phyloP scores from a whole-genome alignment of 2,797 vertebrate species.

The Melanotaenia maccullochi region DNA sequence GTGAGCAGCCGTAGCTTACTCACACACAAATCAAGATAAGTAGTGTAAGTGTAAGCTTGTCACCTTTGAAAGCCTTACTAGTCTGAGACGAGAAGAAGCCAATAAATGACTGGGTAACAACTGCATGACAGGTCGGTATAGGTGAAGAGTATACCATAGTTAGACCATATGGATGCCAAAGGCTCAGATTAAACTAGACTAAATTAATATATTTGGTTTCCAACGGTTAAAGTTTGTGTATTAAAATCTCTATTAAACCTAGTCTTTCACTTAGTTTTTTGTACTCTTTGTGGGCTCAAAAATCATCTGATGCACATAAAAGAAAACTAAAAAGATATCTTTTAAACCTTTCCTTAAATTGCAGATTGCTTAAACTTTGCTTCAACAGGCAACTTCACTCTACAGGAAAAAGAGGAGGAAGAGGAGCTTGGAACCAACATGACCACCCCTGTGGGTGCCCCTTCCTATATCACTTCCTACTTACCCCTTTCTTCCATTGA shows the following conservation, averaged over 20 bases:
- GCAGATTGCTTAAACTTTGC: conserved; percentile 11
- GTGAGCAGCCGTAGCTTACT: too few relatives aligned
- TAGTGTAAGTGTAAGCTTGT: not conserved
- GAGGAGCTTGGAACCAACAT: conserved; percentile 83
- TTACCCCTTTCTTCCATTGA: conserved; percentile 69
- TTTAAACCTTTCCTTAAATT: conserved; percentile 14
- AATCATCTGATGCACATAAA: conserved; percentile 19
- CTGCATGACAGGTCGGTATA: not conserved
- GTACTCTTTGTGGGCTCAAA: not conserved
- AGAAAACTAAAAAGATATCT: conserved; percentile 27
- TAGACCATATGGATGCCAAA: not conserved
- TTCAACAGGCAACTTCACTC: conserved; percentile 57
- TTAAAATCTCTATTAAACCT: conserved; percentile 4
- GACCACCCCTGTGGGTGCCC: conserved; percentile 81
- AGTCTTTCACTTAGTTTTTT: conserved; percentile 2
- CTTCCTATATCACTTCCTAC: conserved; percentile 68
- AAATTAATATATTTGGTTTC: accelerated
- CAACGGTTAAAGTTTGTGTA: not conserved
- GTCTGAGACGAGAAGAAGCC: not conserved
- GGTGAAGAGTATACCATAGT: not conserved
- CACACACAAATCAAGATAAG: not conserved
- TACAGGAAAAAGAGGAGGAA: conserved; percentile 54
- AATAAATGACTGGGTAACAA: not conserved
- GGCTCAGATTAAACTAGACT: not conserved
- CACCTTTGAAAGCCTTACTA: not conserved